phyloP scores from a whole-genome alignment of 2,797 vertebrate genomes.

The Oophaga sylvatica region DNA sequence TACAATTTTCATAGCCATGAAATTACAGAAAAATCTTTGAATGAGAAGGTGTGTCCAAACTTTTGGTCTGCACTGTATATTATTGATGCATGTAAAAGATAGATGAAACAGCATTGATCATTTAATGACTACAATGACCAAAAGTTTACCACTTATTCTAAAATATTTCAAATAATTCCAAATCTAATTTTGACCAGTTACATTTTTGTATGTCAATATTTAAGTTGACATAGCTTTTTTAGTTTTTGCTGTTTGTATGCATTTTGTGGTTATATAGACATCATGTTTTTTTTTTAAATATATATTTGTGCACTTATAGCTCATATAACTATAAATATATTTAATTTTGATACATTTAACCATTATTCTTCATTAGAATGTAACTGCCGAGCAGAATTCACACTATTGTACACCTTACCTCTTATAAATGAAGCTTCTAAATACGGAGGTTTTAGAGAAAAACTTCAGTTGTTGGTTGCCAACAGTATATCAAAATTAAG shows the following conservation, averaged over 20 bases:
- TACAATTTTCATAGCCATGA: too few species aligned
- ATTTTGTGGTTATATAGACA: not conserved
- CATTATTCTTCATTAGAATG: not conserved
- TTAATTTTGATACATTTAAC: not conserved
- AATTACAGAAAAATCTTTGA: too few species aligned
- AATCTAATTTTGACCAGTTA: not conserved
- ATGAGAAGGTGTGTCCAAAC: too few species aligned
- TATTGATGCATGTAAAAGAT: too few species aligned
- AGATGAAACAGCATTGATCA: too few species aligned
- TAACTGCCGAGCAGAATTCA: not conserved
- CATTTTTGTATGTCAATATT: not conserved
- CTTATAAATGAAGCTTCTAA: not conserved
- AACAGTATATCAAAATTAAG: not conserved
- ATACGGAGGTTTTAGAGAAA: not conserved
- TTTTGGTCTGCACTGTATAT: too few species aligned
- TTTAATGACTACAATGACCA: too few species aligned
- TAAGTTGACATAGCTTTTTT: not conserved
- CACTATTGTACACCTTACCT: not conserved
- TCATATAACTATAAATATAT: not conserved
- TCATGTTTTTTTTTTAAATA: not conserved
- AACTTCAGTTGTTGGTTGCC: not conserved
- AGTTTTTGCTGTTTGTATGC: not conserved
- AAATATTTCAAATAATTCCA: not conserved
- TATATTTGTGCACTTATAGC: not conserved
- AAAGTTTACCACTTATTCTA: not conserved